Percentiles rank a stretch among this genome's conserved stretches.
Conservation (phyloP, 2,113 vertebrate species). For the Ictalurus furcatus region DNA sequence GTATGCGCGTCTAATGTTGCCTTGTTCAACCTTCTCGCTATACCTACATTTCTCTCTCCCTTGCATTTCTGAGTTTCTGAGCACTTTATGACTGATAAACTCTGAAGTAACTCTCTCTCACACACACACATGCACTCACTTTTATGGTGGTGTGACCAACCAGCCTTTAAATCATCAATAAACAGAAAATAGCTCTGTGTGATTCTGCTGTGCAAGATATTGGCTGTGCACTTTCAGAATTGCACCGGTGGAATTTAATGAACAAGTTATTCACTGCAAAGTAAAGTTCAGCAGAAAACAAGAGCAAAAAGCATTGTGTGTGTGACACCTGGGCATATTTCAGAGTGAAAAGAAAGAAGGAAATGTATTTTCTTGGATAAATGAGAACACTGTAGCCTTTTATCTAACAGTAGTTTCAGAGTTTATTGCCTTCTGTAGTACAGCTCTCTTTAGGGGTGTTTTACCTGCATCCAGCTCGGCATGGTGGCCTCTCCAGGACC, state of each 20-base stretch:
- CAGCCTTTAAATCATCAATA: conserved; percentile 52
- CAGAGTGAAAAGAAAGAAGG: neutral
- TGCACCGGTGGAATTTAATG: conserved; percentile 36
- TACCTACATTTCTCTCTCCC: neutral
- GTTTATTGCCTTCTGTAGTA: neutral
- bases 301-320: neutral
- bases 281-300: conserved; percentile 31
- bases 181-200: conserved; percentile 44
- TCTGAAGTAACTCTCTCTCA: neutral
- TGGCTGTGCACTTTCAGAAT: conserved; percentile 35
- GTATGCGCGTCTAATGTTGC: neutral
- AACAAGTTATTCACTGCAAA: conserved; percentile 34
- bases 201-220: conserved; percentile 47
- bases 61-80: conserved; percentile 14
- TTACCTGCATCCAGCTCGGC: conserved; percentile 51
- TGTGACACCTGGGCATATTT: conserved; percentile 4
- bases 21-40: neutral
- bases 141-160: conserved; percentile 30
- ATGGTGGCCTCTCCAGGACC: conserved; percentile 35
- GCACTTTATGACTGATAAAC: conserved; percentile 36
- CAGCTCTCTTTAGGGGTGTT: neutral
- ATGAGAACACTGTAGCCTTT: neutral
- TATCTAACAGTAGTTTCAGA: neutral
- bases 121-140: neutral
- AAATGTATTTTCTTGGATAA: neutral